Conservation (phyloP, 2,113 vertebrate genomes). For the Ailurus styani region DNA sequence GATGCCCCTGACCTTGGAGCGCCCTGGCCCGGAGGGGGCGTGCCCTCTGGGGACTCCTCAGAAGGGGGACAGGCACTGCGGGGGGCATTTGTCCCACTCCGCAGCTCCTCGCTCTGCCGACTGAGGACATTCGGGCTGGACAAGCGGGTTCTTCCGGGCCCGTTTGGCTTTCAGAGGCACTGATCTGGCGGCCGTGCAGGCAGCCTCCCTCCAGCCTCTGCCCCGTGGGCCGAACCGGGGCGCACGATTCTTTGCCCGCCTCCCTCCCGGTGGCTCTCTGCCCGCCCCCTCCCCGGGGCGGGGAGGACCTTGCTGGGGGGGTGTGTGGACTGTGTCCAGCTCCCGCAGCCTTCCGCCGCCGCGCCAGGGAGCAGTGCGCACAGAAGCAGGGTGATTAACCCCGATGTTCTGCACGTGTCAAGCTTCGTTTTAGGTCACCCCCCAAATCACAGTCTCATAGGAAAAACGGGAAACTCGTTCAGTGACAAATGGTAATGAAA, state of each 20-base stretch:
- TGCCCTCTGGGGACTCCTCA: background rate
- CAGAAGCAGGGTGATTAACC: background rate
- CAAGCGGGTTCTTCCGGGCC: background rate
- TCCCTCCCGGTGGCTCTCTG: background rate
- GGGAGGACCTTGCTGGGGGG: no score
- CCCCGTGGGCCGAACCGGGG: fast-evolving
- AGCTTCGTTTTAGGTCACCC: background rate
- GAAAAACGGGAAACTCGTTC: background rate
- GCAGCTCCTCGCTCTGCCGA: background rate
- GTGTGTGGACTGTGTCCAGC: no score
- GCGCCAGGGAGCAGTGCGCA: background rate
- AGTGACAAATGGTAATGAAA: background rate
- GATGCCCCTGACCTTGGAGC: background rate
- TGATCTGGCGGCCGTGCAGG: background rate
- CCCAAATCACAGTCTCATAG: background rate
- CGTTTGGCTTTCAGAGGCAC: background rate
- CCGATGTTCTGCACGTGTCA: background rate
- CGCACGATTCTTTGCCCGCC: background rate
- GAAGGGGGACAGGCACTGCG: background rate
- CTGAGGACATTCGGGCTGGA: background rate
- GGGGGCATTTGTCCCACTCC: background rate
- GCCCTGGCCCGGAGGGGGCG: background rate
- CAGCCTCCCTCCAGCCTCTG: background rate
- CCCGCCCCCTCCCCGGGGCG: no score
- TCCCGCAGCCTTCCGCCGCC: background rate